Evolutionary conservation across 1,140 invertebrate species (phyloP).

Genomic region (Pygmarrhopalites habei): DNA sequence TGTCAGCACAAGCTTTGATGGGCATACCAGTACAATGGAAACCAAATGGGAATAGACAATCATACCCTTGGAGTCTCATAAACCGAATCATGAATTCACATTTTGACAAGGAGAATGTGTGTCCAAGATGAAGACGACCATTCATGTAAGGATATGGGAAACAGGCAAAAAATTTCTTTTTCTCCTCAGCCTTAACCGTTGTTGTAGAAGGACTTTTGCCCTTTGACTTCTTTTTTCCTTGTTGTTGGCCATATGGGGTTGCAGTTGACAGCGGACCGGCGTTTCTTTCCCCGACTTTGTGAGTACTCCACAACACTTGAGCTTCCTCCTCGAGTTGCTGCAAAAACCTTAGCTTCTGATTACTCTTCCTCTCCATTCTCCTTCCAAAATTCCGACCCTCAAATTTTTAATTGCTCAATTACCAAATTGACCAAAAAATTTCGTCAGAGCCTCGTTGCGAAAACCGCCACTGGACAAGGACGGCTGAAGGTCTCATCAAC

Average conservation of each 20-base stretch:
- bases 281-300: constrained; percentile 72
- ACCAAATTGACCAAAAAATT: too few relatives aligned
- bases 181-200: constrained; percentile 27
- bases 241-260: constrained; percentile 55
- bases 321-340: constrained; percentile 78
- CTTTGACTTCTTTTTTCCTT: too few relatives aligned
- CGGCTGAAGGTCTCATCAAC: too few relatives aligned
- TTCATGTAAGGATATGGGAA: constrained; percentile 99
- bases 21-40: constrained; percentile 98
- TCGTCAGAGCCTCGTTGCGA: too few relatives aligned
- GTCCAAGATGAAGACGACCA: constrained; percentile 92
- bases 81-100: constrained; percentile 63
- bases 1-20: constrained; percentile 96
- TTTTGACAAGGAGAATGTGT: constrained; percentile 95
- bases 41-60: constrained; percentile 93
- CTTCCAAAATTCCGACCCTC: too few relatives aligned
- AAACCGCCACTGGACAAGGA: too few relatives aligned
- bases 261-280: constrained; percentile 57
- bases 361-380: constrained; percentile 72
- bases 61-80: constrained; percentile 82
- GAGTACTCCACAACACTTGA: constrained; percentile 71
- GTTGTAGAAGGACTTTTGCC: constrained; percentile 43
- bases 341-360: constrained; percentile 83
- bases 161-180: constrained; percentile 86
- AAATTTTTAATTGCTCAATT: too few relatives aligned